A percentile compares a stretch with the other conserved stretches of the same genome.
These are phyloP conservation scores for Apamea epomidion DNA, from an alignment of 2,888 invertebrate genomes.

Conservation along the genomic window DNA sequence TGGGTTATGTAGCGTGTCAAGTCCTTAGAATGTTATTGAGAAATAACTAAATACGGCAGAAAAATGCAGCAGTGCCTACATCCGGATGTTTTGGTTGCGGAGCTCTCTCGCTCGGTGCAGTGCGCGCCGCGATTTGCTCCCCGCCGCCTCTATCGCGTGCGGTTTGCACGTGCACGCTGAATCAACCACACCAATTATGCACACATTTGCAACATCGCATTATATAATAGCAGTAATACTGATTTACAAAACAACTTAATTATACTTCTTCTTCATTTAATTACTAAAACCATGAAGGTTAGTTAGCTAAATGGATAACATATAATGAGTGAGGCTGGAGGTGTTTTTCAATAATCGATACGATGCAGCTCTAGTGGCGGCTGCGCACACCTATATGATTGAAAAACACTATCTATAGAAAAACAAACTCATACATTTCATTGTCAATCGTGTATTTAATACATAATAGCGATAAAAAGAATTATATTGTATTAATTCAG, in stretches of 20 bases:
- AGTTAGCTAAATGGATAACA: conserved; percentile 11
- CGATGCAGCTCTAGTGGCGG: not conserved
- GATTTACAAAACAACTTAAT: conserved; percentile 54
- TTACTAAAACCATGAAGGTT: conserved; percentile 40
- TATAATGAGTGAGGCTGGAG: not conserved
- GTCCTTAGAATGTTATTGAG: not conserved
- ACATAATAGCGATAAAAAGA: conserved; percentile 57
- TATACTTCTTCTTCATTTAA: conserved; percentile 39
- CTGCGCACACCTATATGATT: conserved; percentile 4
- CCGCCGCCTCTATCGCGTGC: conserved; percentile 60
- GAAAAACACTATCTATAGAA: conserved; percentile 28
- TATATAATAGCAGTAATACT: conserved; percentile 62
- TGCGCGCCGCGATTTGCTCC: conserved; percentile 4
- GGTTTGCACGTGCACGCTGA: conserved; percentile 62
- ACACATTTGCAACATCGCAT: conserved; percentile 57
- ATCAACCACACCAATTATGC: conserved; percentile 57
- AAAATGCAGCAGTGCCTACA: conserved; percentile 34
- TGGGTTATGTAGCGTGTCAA: not conserved
- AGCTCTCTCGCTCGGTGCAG: conserved; percentile 16
- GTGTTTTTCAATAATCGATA: conserved; percentile 1
- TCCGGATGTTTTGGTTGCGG: conserved; percentile 63
- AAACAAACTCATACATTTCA: conserved; percentile 47
- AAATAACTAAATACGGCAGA: conserved; percentile 17
- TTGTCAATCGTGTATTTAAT: conserved; percentile 44
- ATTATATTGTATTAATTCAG: conserved; percentile 70